These are phyloP conservation scores for Bradypodion ventrale DNA, from an alignment of 2,797 vertebrate genomes.

Conservation along the genomic window DNA sequence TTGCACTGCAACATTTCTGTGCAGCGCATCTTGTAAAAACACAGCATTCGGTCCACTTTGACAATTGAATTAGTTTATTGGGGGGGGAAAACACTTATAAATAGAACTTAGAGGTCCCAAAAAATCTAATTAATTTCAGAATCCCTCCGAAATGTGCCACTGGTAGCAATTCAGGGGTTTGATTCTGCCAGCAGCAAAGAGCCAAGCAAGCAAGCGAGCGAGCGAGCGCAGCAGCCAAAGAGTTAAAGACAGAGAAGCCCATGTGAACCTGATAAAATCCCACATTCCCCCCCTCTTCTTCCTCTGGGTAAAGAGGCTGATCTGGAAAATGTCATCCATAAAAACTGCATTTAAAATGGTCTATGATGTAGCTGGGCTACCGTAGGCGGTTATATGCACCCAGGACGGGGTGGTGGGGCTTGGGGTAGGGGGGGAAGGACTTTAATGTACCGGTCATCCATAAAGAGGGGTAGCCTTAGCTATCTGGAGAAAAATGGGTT, in stretches of 20 bases:
- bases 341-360: constrained; percentile 81
- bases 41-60: too few species aligned
- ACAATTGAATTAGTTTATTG: too few species aligned
- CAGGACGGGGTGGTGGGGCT: too few species aligned
- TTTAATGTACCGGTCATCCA: constrained; percentile 28
- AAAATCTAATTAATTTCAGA: constrained; percentile 34
- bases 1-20: too few species aligned
- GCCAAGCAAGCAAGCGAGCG: too few species aligned
- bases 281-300: constrained; percentile 70
- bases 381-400: constrained; percentile 63
- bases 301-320: constrained; percentile 56
- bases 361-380: constrained; percentile 75
- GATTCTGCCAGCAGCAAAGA: constrained; percentile 43
- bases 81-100: too few species aligned
- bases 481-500: neutral
- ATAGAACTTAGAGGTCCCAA: too few species aligned
- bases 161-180: constrained; percentile 41
- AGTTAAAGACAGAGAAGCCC: constrained; percentile 59
- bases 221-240: constrained; percentile 67
- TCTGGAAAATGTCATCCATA: constrained; percentile 83
- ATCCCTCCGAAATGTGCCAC: fast-evolving
- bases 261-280: constrained; percentile 77
- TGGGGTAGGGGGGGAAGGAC: too few species aligned
- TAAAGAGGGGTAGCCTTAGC: constrained; percentile 1
- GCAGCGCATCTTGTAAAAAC: too few species aligned